These are phyloP conservation scores for Halcyon smyrnensis DNA, from an alignment of 2,797 vertebrate species.

Conservation along the genomic window DNA sequence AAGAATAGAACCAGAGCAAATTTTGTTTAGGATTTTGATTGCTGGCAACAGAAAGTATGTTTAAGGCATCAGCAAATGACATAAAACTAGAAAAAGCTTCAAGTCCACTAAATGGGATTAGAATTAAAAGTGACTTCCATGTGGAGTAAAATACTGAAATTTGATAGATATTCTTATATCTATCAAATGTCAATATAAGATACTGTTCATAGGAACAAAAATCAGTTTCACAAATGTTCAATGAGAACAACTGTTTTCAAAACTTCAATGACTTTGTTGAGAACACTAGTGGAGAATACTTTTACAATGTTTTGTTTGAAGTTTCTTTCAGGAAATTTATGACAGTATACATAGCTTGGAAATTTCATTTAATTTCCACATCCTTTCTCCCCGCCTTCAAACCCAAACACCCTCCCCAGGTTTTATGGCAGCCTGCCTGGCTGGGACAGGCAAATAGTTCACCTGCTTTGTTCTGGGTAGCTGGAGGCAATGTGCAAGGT, in stretches of 20 bases:
- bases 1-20: background rate
- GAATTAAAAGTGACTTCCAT: background rate
- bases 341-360: background rate
- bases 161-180: background rate
- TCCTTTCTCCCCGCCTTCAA: too few species aligned
- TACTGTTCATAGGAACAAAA: background rate
- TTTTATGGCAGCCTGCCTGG: background rate
- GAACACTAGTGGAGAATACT: background rate
- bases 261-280: background rate
- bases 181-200: too few species aligned
- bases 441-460: background rate
- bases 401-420: too few species aligned
- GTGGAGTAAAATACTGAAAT: background rate
- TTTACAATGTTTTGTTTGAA: background rate
- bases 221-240: background rate
- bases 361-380: background rate
- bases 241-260: background rate
- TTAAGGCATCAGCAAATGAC: background rate
- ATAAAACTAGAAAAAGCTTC: background rate
- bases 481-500: accelerated
- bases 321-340: background rate
- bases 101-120: background rate
- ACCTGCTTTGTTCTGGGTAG: background rate
- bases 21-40: background rate
- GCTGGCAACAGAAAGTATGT: background rate